Percentiles rank a stretch among this genome's conserved stretches.
These are phyloP conservation scores for Cladorhizidae sp. DNA, from an alignment of 37 sponge, comb jelly and placozoan species.

Conservation along the genomic window DNA sequence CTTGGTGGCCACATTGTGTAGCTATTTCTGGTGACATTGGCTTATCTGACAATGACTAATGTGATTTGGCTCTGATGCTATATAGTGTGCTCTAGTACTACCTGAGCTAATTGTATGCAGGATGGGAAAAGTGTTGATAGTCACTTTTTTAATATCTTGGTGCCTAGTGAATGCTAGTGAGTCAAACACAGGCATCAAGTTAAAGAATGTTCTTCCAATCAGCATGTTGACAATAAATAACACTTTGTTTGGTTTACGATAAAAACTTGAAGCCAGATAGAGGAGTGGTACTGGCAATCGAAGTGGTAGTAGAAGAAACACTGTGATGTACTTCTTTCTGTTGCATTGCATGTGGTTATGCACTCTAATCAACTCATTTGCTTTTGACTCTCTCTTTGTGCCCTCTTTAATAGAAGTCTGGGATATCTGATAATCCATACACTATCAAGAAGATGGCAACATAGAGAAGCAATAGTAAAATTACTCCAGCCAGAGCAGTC, in stretches of 20 bases:
- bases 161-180: neutral
- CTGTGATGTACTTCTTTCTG: neutral
- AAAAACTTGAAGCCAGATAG: neutral
- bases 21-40: no score
- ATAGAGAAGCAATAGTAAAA: neutral
- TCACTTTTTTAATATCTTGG: neutral
- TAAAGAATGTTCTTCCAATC: neutral
- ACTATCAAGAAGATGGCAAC: neutral
- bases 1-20: no score
- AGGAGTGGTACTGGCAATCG: neutral
- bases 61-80: no score
- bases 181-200: neutral
- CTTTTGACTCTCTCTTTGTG: no score
- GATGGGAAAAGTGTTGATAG: no score
- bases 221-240: constrained; percentile 4
- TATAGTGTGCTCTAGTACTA: no score
- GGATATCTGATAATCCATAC: neutral
- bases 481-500: neutral
- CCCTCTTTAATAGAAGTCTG: neutral
- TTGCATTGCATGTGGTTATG: neutral
- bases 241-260: neutral
- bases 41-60: no score
- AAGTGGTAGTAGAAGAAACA: neutral
- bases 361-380: no score
- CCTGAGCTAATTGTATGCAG: no score